Percentiles rank a stretch among this genome's conserved stretches.
These are phyloP conservation scores for Capitella teleta DNA, from an alignment of 1,140 invertebrate species.

Conservation along the genomic window DNA sequence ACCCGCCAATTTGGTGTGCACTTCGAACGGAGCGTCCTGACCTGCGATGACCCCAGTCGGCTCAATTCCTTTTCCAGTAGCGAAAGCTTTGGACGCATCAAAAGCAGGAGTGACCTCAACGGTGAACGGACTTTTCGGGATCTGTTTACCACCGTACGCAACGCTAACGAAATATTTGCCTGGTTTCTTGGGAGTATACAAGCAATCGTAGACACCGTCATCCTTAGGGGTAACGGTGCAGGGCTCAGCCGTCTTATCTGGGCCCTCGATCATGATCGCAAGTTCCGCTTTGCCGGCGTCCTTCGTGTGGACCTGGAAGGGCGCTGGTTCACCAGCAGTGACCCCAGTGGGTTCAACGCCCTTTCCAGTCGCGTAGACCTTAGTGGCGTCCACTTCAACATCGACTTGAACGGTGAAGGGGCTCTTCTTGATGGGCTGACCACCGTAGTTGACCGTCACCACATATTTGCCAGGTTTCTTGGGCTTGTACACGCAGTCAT, in stretches of 20 bases:
- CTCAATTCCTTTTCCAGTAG: slow-evolving; percentile 82
- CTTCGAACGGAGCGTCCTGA: slow-evolving; percentile 72
- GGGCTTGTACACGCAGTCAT: slow-evolving; percentile 47
- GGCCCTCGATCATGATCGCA: slow-evolving; percentile 54
- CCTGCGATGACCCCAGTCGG: slow-evolving; percentile 72
- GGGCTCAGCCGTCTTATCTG: slow-evolving; percentile 28
- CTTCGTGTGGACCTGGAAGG: slow-evolving; percentile 72
- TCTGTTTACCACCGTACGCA: slow-evolving; percentile 57
- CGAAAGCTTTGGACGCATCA: slow-evolving; percentile 69
- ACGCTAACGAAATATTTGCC: slow-evolving; percentile 92
- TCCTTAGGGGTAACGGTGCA: slow-evolving; percentile 23
- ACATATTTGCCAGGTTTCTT: slow-evolving; percentile 87
- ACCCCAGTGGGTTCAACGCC: slow-evolving; percentile 72
- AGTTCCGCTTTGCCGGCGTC: slow-evolving; percentile 71
- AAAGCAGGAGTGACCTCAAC: slow-evolving; percentile 73
- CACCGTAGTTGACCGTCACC: slow-evolving; percentile 78
- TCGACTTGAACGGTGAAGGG: slow-evolving; percentile 61
- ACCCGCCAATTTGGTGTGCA: slow-evolving; percentile 73
- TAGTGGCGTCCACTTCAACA: slow-evolving; percentile 46
- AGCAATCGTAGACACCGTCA: slow-evolving; percentile 29
- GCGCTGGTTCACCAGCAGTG: slow-evolving; percentile 68
- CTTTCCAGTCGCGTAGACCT: slow-evolving; percentile 53
- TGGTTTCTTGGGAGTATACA: slow-evolving; percentile 60
- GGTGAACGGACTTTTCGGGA: slow-evolving; percentile 40
- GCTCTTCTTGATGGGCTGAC: slow-evolving; percentile 37